Evolutionary conservation across 1,140 invertebrate species (phyloP), one percentile per base, ranked within the genome.

Genomic region (Argopecten irradians): DNA sequence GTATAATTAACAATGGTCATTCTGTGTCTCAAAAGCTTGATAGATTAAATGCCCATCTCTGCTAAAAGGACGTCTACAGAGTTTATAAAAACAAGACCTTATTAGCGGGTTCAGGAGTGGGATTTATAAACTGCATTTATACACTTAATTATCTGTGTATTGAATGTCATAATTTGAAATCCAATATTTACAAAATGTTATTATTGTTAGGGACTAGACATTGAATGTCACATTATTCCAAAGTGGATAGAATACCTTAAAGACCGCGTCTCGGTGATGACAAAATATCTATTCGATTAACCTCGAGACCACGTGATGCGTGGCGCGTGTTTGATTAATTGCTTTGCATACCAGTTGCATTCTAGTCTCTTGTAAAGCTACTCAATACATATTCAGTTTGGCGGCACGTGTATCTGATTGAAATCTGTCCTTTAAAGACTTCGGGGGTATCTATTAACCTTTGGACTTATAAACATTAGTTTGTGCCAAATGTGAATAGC

Each of bases 1-100:
- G 28, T 71, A 71, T 71, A 71, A 71, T 71, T 71, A 71, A 71
- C 55, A 71, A 71, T 71, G 55, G 55, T 71, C 55, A 71, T 71
- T 71, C 55, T n/a, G n/a, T 71, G 55, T 71, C 55, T 71, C 55
- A 71, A 71, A 71, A 0, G 55, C 1, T 71, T 71, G 55, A 71
- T n/a, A 71, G 28, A 71, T 71, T 71, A 71, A 71, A 71, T 71
- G 28, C 55, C n/a, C n/a, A 71, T 71, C 55, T n/a, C n/a, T 71
- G 55, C 55, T 71, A 71, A 71, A 71, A 71, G n/a, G 55, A 71
- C 55, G 5, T 28, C 55, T n/a, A 71, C 16, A 71, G n/a, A 8
- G n/a, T 28, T 71, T 28, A 28, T 28, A 71, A 28, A 71, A 71
- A 71, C 55, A 71, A 71, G 55, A 71, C 55, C 55, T 16, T 71